Evolutionary conservation across 2,888 invertebrate species (phyloP).

Genomic region (Leptopilina drosophilae): DNA sequence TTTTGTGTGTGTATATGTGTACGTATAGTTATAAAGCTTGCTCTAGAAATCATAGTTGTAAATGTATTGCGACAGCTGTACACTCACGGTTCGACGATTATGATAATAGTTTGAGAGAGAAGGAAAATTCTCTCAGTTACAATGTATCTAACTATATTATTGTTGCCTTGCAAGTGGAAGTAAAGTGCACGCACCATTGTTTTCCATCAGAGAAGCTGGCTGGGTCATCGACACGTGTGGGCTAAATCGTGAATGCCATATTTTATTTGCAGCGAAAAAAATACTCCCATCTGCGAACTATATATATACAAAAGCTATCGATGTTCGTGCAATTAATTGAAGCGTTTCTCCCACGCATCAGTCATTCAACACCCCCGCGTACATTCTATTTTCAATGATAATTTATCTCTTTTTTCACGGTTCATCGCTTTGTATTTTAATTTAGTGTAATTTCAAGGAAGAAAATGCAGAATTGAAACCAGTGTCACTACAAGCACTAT

Average conservation of each 20-base stretch:
- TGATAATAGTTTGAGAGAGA: constrained; percentile 53
- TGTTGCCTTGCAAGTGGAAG: constrained; percentile 21
- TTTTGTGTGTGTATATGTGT: constrained; percentile 27
- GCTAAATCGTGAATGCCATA: constrained; percentile 16
- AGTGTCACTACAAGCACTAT: too few relatives aligned
- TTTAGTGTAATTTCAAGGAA: too few relatives aligned
- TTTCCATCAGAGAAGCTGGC: constrained; percentile 17
- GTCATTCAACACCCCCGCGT: background rate
- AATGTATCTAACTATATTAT: constrained; percentile 41
- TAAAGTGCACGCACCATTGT: constrained; percentile 36
- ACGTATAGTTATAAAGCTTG: constrained; percentile 33
- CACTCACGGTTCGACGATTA: constrained; percentile 55
- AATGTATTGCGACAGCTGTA: constrained; percentile 55
- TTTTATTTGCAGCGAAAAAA: background rate
- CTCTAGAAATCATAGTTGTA: constrained; percentile 53
- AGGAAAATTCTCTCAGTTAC: constrained; percentile 52
- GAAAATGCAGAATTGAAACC: too few relatives aligned
- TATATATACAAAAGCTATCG: background rate
- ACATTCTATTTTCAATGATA: background rate
- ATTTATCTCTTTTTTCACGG: background rate
- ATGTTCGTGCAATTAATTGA: constrained; percentile 13
- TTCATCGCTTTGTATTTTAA: too few relatives aligned
- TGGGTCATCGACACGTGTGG: constrained; percentile 38
- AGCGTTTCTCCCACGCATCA: background rate
- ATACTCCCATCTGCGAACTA: constrained; percentile 11